These are phyloP conservation scores for Halictus rubicundus DNA, from an alignment of 1,140 invertebrate species.

Conservation along the genomic window DNA sequence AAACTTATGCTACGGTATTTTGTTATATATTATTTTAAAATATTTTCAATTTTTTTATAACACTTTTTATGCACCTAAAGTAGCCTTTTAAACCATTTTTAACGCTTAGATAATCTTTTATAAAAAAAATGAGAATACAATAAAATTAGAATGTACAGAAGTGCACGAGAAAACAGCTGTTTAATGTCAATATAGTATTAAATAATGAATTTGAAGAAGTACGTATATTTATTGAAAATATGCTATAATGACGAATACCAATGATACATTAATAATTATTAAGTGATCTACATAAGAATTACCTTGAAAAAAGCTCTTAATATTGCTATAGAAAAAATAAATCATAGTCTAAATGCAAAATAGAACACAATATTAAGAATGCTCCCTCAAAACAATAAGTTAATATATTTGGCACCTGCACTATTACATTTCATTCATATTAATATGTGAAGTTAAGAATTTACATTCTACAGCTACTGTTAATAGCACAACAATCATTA, in stretches of 20 bases:
- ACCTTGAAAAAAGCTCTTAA: constrained; percentile 10
- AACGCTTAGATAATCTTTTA: constrained; percentile 20
- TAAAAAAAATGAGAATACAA: neutral
- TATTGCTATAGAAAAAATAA: constrained; percentile 10
- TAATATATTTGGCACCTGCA: constrained; percentile 26
- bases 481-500: constrained; percentile 29
- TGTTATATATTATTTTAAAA: constrained; percentile 17
- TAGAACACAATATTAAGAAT: constrained; percentile 22
- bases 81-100: constrained; percentile 6
- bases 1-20: constrained; percentile 1
- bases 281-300: neutral
- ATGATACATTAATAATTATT: constrained; percentile 27
- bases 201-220: constrained; percentile 18
- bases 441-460: constrained; percentile 22
- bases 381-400: constrained; percentile 10
- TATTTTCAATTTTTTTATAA: constrained; percentile 11
- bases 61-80: neutral
- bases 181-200: constrained; percentile 28
- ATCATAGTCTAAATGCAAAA: constrained; percentile 2
- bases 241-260: constrained; percentile 20
- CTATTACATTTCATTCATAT: constrained; percentile 38
- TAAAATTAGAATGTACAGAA: constrained; percentile 12
- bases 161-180: constrained; percentile 3
- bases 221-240: constrained; percentile 31
- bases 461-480: constrained; percentile 31